These are phyloP conservation scores for Thumatha senex DNA, from an alignment of 2,888 invertebrate genomes.

Conservation along the genomic window DNA sequence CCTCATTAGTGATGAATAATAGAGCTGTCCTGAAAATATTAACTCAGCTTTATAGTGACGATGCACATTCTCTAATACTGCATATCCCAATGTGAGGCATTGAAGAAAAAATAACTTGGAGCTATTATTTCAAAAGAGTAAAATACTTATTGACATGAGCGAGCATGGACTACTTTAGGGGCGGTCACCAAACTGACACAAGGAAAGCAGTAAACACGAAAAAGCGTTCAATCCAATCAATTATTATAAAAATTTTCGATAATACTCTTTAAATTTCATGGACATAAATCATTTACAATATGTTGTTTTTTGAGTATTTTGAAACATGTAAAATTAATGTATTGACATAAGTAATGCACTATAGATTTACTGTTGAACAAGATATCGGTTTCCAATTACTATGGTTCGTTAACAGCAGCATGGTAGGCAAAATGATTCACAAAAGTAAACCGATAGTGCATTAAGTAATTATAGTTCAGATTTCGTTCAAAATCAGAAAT, in stretches of 20 bases:
- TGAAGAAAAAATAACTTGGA: constrained; percentile 79
- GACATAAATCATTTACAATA: constrained; percentile 65
- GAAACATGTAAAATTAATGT: constrained; percentile 58
- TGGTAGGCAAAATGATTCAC: not conserved
- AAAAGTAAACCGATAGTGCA: constrained; percentile 61
- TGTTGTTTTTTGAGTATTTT: constrained; percentile 82
- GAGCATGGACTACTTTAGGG: constrained; percentile 83
- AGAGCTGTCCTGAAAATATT: constrained; percentile 80
- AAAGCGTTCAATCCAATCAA: constrained; percentile 85
- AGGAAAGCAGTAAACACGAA: constrained; percentile 85
- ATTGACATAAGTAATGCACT: constrained; percentile 44
- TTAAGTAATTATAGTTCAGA: constrained; percentile 52
- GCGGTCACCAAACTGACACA: constrained; percentile 84
- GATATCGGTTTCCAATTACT: not conserved
- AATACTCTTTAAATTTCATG: constrained; percentile 65
- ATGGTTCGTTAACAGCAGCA: not conserved
- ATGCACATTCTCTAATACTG: constrained; percentile 83
- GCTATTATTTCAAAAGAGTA: constrained; percentile 78
- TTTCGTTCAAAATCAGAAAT: constrained; percentile 57
- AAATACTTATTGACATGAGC: constrained; percentile 77
- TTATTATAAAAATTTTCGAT: constrained; percentile 74
- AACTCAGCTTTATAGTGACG: constrained; percentile 82
- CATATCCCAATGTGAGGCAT: constrained; percentile 81
- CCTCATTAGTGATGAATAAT: constrained; percentile 81
- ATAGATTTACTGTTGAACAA: constrained; percentile 55